Conservation (phyloP, 2,113 vertebrate species). For the Nyctibius bracteatus region DNA sequence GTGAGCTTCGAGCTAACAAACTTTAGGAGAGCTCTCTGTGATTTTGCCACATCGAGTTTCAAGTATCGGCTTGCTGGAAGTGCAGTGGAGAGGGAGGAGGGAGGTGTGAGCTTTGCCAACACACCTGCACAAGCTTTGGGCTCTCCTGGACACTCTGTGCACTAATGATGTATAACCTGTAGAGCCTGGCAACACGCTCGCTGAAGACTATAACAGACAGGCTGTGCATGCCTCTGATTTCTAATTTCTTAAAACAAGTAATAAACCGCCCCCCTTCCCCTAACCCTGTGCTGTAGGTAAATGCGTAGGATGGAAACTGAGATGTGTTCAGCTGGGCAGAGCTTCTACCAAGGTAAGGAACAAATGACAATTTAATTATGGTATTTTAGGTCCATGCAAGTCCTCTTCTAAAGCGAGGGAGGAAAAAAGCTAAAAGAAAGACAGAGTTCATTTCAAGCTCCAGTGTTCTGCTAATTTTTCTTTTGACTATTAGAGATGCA, state of each 20-base stretch:
- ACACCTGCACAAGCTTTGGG: slow-evolving; percentile 62
- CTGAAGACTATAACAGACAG: slow-evolving; percentile 65
- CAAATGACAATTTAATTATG: slow-evolving; percentile 70
- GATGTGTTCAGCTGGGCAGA: slow-evolving; percentile 53
- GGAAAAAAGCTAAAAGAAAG: slow-evolving; percentile 8
- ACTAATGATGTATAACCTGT: slow-evolving; percentile 66
- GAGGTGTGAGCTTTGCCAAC: slow-evolving; percentile 55
- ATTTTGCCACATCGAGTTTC: slow-evolving; percentile 51
- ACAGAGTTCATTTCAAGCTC: neutral
- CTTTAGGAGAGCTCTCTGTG: slow-evolving; percentile 28
- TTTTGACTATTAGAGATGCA: slow-evolving; percentile 60
- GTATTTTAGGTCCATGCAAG: slow-evolving; percentile 18
- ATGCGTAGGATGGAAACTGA: slow-evolving; percentile 48
- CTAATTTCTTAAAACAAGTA: slow-evolving; percentile 22
- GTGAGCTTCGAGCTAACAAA: slow-evolving; percentile 27
- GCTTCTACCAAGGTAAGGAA: slow-evolving; percentile 59
- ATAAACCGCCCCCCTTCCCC: neutral
- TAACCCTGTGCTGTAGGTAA: slow-evolving; percentile 56
- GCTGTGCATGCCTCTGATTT: slow-evolving; percentile 35
- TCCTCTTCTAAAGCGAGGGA: slow-evolving; percentile 18
- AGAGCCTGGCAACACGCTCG: slow-evolving; percentile 27
- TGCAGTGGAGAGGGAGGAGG: slow-evolving; percentile 10
- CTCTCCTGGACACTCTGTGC: slow-evolving; percentile 48
- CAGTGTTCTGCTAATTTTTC: slow-evolving; percentile 11
- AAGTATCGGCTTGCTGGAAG: slow-evolving; percentile 65